Percentiles rank a stretch among this genome's conserved stretches.
These are phyloP conservation scores for Zaprionus ghesquierei DNA, from an alignment of 1,140 invertebrate genomes.

Conservation along the genomic window DNA sequence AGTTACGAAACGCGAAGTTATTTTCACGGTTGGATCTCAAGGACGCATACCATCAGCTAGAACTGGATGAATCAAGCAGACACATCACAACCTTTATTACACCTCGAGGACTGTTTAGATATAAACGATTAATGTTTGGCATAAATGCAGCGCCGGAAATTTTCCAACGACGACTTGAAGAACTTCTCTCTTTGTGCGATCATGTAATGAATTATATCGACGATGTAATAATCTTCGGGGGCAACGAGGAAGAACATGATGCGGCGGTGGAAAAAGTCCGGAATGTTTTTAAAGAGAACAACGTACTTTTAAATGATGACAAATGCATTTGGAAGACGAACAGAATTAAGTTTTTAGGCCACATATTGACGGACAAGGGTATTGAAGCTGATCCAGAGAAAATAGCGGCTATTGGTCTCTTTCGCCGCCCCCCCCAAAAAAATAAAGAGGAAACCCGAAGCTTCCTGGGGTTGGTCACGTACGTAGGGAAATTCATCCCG, in stretches of 20 bases:
- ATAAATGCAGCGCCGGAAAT: constrained; percentile 24
- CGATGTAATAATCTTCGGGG: constrained; percentile 20
- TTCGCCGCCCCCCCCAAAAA: too few relatives aligned
- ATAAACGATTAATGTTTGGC: constrained; percentile 16
- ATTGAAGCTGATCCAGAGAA: neutral
- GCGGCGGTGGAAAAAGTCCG: neutral
- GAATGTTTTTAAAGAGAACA: neutral
- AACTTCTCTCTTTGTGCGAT: neutral
- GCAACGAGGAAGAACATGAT: neutral
- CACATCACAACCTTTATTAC: too few relatives aligned
- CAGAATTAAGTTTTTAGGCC: neutral
- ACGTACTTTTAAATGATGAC: neutral
- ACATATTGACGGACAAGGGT: neutral
- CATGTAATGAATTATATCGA: constrained; percentile 14
- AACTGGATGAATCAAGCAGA: too few relatives aligned
- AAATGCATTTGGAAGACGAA: neutral
- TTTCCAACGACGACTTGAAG: constrained; percentile 1
- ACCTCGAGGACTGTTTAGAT: constrained; percentile 1
- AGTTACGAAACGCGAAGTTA: constrained; percentile 9
- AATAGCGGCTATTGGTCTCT: too few relatives aligned
- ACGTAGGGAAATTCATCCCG: constrained; percentile 33
- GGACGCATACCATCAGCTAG: constrained; percentile 32
- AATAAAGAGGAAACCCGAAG: too few relatives aligned
- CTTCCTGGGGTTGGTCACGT: constrained; percentile 35
- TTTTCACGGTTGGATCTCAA: constrained; percentile 43